Evolutionary conservation across 2,888 invertebrate species (phyloP).

Genomic region (Ephialtes manifestator): DNA sequence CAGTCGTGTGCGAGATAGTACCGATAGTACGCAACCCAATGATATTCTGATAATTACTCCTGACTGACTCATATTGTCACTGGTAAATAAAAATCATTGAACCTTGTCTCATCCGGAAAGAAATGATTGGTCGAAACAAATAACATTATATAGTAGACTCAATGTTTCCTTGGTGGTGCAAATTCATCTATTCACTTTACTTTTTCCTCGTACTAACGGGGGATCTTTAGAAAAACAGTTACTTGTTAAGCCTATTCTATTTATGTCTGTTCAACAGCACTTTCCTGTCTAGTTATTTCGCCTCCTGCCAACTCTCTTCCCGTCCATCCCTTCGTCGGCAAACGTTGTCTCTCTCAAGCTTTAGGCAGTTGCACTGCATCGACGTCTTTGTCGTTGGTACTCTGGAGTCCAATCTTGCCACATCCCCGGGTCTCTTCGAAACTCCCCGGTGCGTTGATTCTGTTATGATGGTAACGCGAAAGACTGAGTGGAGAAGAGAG

Average conservation of each 20-base stretch:
- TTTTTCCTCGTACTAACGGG: not conserved
- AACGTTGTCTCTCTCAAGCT: not conserved
- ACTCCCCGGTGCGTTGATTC: slow-evolving; percentile 35
- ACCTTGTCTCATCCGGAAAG: no score
- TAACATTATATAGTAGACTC: not conserved
- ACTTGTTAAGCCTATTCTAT: slow-evolving; percentile 74
- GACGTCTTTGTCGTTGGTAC: slow-evolving; percentile 14
- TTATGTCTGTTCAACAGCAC: slow-evolving; percentile 74
- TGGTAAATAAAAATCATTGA: not conserved
- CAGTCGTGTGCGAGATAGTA: not conserved
- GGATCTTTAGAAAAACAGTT: not conserved
- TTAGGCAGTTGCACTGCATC: slow-evolving; percentile 1
- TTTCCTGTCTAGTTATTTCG: slow-evolving; percentile 73
- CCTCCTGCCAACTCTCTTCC: slow-evolving; percentile 2
- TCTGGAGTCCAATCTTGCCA: slow-evolving; percentile 9
- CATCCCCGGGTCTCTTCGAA: slow-evolving; percentile 11
- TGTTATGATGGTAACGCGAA: slow-evolving; percentile 47
- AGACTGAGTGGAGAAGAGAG: slow-evolving; percentile 28
- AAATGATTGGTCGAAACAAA: no score
- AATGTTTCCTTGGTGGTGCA: not conserved
- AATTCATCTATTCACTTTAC: not conserved
- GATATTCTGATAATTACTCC: no score
- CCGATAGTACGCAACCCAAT: not conserved
- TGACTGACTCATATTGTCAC: not conserved
- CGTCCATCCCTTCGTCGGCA: slow-evolving; percentile 9